Evolutionary conservation across 2,888 invertebrate species (phyloP).

Genomic region (Neoitamus cyanurus): DNA sequence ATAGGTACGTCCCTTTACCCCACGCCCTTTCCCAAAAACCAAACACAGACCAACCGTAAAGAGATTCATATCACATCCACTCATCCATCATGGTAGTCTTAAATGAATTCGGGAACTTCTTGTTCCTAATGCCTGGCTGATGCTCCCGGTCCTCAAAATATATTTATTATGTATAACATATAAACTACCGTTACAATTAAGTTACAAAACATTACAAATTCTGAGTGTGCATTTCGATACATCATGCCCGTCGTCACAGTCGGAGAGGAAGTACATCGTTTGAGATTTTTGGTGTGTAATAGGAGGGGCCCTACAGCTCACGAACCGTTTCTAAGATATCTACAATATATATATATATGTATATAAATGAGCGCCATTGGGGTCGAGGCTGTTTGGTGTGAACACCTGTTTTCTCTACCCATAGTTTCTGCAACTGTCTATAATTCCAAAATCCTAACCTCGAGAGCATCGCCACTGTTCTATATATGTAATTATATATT

Average conservation of each 20-base stretch:
- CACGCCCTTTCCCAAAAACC: background rate
- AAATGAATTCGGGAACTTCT: background rate
- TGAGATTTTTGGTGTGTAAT: background rate
- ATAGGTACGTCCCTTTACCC: background rate
- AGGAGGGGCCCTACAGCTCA: background rate
- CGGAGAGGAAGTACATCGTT: background rate
- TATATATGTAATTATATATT: background rate
- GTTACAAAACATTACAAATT: conserved; percentile 27
- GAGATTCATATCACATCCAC: background rate
- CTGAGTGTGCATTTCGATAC: conserved; percentile 20
- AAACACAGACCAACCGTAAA: background rate
- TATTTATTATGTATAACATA: conserved; percentile 32
- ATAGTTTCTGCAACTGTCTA: background rate
- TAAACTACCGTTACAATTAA: conserved; percentile 41
- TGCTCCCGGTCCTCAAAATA: background rate
- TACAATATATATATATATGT: too few species aligned
- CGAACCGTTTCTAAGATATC: too few species aligned
- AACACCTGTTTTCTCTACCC: background rate
- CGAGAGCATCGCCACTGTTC: background rate
- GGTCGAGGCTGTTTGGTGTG: background rate
- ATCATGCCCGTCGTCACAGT: background rate
- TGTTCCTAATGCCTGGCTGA: background rate
- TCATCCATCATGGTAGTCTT: background rate
- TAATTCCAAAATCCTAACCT: conserved; percentile 8
- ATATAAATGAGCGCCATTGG: background rate